Conservation (phyloP, 2,888 invertebrate genomes). For the Trichopoda pennipes region DNA sequence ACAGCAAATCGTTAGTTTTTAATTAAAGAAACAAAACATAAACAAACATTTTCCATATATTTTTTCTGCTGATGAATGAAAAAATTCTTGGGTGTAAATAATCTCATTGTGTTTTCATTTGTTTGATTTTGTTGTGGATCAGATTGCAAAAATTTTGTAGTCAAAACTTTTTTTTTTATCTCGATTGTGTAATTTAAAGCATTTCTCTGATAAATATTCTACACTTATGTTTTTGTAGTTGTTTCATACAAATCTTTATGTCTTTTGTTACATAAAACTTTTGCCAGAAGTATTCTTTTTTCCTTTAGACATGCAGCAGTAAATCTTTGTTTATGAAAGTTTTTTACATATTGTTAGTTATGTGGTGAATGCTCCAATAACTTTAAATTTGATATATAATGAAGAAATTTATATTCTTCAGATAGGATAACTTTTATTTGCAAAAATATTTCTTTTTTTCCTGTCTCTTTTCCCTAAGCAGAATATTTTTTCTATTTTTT, state of each 20-base stretch:
- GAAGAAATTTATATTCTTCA: conserved; percentile 7
- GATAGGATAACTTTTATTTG: background rate
- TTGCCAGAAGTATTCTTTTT: conserved; percentile 21
- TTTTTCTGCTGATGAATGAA: background rate
- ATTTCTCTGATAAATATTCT: conserved; percentile 24
- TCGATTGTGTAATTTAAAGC: conserved; percentile 28
- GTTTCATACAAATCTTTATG: conserved; percentile 41
- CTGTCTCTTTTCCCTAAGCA: background rate
- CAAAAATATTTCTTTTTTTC: background rate
- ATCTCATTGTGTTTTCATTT: conserved; percentile 8
- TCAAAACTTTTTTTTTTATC: conserved; percentile 6
- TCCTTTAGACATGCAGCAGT: background rate
- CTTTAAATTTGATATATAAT: conserved; percentile 28
- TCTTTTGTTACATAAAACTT: conserved; percentile 45
- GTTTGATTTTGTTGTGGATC: conserved; percentile 22
- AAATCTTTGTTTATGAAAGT: conserved; percentile 7
- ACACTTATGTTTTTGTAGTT: background rate
- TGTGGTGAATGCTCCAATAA: conserved; percentile 1
- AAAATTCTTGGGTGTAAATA: background rate
- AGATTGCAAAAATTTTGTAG: conserved; percentile 15
- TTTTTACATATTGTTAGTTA: background rate
- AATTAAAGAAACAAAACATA: no score
- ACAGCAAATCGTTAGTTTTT: no score
- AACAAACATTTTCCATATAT: background rate
- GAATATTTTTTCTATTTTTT: background rate